Evolutionary conservation across 2,113 vertebrate species (phyloP).

Genomic region (Charadrius vociferus): DNA sequence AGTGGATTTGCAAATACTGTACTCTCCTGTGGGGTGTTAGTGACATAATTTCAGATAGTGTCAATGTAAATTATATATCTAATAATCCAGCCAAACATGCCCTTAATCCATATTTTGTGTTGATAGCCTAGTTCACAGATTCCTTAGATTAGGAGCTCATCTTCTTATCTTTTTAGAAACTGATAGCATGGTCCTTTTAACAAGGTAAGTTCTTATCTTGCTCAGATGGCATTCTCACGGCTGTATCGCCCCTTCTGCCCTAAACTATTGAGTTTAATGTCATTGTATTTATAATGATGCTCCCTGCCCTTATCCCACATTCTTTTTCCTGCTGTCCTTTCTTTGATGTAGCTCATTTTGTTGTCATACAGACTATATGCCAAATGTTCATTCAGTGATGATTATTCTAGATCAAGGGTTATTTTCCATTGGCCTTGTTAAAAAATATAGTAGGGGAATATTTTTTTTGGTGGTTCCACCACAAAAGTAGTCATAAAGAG

Average conservation of each 20-base stretch:
- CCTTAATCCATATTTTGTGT: not conserved
- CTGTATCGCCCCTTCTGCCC: not conserved
- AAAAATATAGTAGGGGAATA: not conserved
- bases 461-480: not conserved
- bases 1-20: not conserved
- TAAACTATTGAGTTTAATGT: not conserved
- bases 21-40: not conserved
- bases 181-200: not conserved
- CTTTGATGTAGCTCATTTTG: constrained; percentile 23
- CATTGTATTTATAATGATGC: not conserved
- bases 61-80: not conserved
- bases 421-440: not conserved
- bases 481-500: not conserved
- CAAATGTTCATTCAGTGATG: not conserved
- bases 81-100: not conserved
- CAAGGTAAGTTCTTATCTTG: not conserved
- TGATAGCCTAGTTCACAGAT: not conserved
- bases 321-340: constrained; percentile 10
- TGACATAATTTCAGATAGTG: not conserved
- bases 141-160: not conserved
- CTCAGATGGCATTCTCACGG: not conserved
- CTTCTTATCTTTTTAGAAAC: not conserved
- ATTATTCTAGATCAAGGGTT: not conserved
- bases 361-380: not conserved
- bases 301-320: not conserved